phyloP scores from a whole-genome alignment of 1,140 invertebrate genomes.

The Philopotamus ludificatus region DNA sequence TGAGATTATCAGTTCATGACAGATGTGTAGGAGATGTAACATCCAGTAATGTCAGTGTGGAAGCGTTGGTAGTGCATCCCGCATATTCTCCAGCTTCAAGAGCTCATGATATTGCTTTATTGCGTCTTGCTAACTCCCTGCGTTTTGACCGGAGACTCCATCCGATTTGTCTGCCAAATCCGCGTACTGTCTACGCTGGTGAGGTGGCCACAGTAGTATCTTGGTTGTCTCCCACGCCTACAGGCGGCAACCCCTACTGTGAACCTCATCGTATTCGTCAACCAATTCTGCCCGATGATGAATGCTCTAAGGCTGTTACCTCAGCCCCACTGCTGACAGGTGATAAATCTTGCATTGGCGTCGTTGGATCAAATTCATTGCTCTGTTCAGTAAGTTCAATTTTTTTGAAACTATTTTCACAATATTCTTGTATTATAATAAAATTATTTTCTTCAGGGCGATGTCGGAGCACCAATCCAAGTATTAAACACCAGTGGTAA shows the following conservation, averaged over 20 bases:
- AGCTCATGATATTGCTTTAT: constrained; percentile 50
- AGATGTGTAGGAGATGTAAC: constrained; percentile 38
- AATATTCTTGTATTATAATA: background rate
- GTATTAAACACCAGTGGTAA: constrained; percentile 36
- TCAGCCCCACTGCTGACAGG: constrained; percentile 9
- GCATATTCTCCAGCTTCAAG: constrained; percentile 44
- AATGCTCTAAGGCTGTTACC: constrained; percentile 46
- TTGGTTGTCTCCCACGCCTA: constrained; percentile 47
- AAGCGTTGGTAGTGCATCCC: constrained; percentile 42
- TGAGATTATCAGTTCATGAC: constrained; percentile 43
- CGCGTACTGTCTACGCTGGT: constrained; percentile 43
- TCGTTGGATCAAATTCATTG: constrained; percentile 48
- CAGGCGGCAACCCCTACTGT: constrained; percentile 40
- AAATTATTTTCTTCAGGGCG: constrained; percentile 45
- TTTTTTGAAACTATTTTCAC: background rate
- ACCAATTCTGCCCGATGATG: constrained; percentile 50
- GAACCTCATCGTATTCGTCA: constrained; percentile 54
- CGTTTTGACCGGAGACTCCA: constrained; percentile 46
- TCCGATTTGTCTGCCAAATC: constrained; percentile 55
- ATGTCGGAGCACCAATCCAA: constrained; percentile 48
- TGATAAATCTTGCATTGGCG: constrained; percentile 55
- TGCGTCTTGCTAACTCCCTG: constrained; percentile 49
- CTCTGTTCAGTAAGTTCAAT: constrained; percentile 47
- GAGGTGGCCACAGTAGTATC: constrained; percentile 58
- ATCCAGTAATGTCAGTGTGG: constrained; percentile 42